Conservation (phyloP, 2,888 invertebrate species). For the Tillus elongatus region DNA sequence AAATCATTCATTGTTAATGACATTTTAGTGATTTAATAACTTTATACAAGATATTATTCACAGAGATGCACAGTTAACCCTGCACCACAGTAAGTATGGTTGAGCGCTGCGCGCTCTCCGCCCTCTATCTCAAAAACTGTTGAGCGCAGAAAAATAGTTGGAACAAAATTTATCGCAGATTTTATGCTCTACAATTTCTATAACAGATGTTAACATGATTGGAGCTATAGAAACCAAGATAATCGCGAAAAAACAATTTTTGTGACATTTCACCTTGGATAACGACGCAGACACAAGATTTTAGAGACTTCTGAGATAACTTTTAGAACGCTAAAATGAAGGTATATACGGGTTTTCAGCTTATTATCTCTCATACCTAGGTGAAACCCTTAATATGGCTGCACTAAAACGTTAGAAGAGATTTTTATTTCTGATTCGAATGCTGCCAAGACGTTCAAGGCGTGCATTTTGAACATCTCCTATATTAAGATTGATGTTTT, state of each 20-base stretch:
- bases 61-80: background rate
- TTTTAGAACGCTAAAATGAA: constrained; percentile 2
- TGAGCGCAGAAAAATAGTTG: background rate
- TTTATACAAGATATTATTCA: constrained; percentile 1
- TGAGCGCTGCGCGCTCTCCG: constrained; percentile 4
- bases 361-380: constrained; percentile 9
- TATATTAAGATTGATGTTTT: too few species aligned
- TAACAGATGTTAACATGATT: constrained; percentile 3
- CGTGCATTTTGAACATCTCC: too few species aligned
- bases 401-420: too few species aligned
- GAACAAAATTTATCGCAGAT: constrained; percentile 1
- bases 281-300: constrained; percentile 7
- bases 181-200: constrained; percentile 3
- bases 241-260: constrained; percentile 2
- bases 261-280: background rate
- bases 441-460: too few species aligned
- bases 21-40: constrained; percentile 3
- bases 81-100: background rate
- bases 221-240: constrained; percentile 3
- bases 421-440: too few species aligned
- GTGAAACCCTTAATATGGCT: background rate
- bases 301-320: constrained; percentile 7
- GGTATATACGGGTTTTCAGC: constrained; percentile 4
- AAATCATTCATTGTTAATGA: constrained; percentile 3
- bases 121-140: constrained; percentile 1